phyloP scores from a whole-genome alignment of 1,140 invertebrate species.

The Leptinotarsa texana region DNA sequence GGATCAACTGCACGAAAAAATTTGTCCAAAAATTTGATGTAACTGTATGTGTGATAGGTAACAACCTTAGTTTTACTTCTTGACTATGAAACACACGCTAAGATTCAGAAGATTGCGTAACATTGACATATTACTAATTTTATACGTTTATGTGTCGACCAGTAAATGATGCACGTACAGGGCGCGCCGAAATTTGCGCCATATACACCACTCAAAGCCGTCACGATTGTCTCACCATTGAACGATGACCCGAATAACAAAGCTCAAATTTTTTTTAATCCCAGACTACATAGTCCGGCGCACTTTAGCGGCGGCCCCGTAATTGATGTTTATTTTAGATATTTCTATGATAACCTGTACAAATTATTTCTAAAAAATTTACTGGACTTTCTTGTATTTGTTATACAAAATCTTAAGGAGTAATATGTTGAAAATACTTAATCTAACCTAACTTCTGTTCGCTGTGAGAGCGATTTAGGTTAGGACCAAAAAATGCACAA shows the following conservation, averaged over 20 bases:
- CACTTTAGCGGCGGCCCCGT: background rate
- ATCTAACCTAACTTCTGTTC: conserved; percentile 49
- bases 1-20: conserved; percentile 18
- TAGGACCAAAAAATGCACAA: conserved; percentile 27
- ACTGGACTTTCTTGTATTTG: conserved; percentile 17
- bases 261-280: background rate
- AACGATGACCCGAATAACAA: background rate
- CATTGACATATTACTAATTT: conserved; percentile 18
- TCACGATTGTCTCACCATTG: background rate
- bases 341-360: conserved; percentile 24
- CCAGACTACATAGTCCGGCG: background rate
- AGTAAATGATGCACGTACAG: conserved; percentile 9
- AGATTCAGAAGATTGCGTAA: conserved; percentile 9
- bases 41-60: conserved; percentile 3
- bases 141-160: conserved; percentile 20
- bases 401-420: conserved; percentile 16
- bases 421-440: conserved; percentile 41
- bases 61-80: conserved; percentile 8
- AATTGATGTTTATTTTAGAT: conserved; percentile 5
- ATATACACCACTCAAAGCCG: background rate
- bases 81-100: conserved; percentile 11
- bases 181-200: background rate
- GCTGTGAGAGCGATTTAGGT: conserved; percentile 31
- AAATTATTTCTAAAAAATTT: conserved; percentile 19
- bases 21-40: conserved; percentile 17